These are phyloP conservation scores for Meiosimyza decipiens DNA, from an alignment of 2,888 invertebrate species.

Conservation along the genomic window DNA sequence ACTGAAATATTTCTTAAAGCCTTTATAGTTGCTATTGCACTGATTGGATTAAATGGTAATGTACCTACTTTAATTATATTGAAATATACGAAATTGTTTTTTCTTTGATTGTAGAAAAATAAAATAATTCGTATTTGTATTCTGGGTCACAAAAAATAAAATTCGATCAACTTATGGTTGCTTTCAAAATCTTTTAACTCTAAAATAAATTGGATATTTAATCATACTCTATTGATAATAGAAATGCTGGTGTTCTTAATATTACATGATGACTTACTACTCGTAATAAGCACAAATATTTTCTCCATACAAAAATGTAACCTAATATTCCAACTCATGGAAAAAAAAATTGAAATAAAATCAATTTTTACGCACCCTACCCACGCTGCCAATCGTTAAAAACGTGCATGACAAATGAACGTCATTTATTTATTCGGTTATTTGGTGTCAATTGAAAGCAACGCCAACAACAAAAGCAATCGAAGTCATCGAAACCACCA, in stretches of 20 bases:
- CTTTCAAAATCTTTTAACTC: not conserved
- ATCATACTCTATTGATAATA: conserved; percentile 2
- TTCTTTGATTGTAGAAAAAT: no score
- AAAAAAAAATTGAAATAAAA: conserved; percentile 10
- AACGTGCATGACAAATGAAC: conserved; percentile 19
- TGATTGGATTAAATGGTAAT: no score
- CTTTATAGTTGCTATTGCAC: no score
- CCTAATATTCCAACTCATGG: not conserved
- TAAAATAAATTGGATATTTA: conserved; percentile 7
- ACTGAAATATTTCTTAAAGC: no score
- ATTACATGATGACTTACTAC: not conserved
- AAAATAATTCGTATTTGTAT: no score
- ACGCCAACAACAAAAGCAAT: not conserved
- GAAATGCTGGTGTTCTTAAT: conserved; percentile 6
- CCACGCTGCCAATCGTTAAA: conserved; percentile 3
- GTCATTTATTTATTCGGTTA: conserved; percentile 1
- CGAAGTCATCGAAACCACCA: not conserved
- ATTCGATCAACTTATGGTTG: no score
- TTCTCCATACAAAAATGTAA: not conserved
- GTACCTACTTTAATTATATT: no score
- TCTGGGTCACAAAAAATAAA: no score
- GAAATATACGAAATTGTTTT: no score
- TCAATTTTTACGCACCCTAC: not conserved
- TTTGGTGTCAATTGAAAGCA: conserved; percentile 25
- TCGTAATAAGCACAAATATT: not conserved